A percentile compares a stretch with the other conserved stretches of the same genome.
Conservation (phyloP, 1,140 invertebrate species). For the Diachasmimorpha longicaudata region DNA sequence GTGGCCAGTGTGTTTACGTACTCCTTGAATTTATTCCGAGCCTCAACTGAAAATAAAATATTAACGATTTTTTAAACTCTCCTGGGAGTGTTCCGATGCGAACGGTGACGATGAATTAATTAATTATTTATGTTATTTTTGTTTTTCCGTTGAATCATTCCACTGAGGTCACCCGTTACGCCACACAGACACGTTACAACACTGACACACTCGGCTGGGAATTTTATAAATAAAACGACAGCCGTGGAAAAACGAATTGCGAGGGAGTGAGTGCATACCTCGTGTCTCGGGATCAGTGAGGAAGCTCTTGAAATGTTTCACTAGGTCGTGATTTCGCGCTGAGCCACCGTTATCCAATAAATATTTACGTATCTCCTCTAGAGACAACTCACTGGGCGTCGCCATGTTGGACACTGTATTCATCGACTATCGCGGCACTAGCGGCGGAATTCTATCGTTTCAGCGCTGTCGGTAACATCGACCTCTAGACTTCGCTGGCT, state of each 20-base stretch:
- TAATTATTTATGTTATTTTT: not conserved
- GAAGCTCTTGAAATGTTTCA: slow-evolving; percentile 86
- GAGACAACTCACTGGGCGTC: slow-evolving; percentile 74
- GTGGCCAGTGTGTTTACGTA: slow-evolving; percentile 88
- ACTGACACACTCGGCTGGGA: not conserved
- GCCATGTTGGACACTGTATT: slow-evolving; percentile 66
- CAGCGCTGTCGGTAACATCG: slow-evolving; percentile 21
- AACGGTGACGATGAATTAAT: not conserved
- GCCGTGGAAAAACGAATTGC: not conserved
- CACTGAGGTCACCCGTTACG: not conserved
- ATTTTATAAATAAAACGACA: not conserved
- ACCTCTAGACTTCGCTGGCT: not conserved
- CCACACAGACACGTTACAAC: not conserved
- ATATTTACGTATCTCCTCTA: slow-evolving; percentile 83
- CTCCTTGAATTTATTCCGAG: slow-evolving; percentile 85
- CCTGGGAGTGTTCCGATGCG: not conserved
- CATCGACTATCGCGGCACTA: slow-evolving; percentile 31
- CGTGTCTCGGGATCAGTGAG: slow-evolving; percentile 78
- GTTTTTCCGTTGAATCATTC: not conserved
- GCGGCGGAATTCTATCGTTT: slow-evolving; percentile 15
- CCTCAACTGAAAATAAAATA: slow-evolving; percentile 74
- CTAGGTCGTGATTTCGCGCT: slow-evolving; percentile 85
- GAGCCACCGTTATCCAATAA: slow-evolving; percentile 82
- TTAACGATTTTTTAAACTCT: not conserved
- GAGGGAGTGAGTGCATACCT: slow-evolving; percentile 65